Evolutionary conservation across 2,888 invertebrate genomes (phyloP).

Genomic region (Phaonia tiefii): DNA sequence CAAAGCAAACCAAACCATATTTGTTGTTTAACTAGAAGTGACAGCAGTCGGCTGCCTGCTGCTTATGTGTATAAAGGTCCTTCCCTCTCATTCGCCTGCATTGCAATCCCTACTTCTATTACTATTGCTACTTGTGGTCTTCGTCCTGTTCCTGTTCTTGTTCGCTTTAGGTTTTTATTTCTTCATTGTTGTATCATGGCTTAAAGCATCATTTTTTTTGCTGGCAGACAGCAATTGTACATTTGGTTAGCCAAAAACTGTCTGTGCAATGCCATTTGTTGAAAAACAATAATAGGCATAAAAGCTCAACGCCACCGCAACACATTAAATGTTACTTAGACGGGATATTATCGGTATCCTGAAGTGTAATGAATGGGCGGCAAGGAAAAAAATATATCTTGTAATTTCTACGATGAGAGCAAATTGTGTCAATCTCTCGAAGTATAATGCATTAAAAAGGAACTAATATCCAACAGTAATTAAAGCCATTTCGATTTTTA

Average conservation of each 20-base stretch:
- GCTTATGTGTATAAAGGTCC: constrained; percentile 54
- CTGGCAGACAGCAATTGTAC: constrained; percentile 66
- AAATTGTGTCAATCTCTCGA: too few relatives aligned
- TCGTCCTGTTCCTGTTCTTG: constrained; percentile 32
- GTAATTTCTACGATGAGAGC: too few relatives aligned
- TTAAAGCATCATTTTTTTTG: constrained; percentile 52
- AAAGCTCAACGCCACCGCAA: constrained; percentile 19
- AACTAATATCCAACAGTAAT: too few relatives aligned
- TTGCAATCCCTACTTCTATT: neutral
- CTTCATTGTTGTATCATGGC: constrained; percentile 58
- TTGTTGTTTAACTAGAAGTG: constrained; percentile 62
- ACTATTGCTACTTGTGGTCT: constrained; percentile 3
- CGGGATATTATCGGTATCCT: constrained; percentile 49
- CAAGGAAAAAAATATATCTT: too few relatives aligned
- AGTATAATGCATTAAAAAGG: too few relatives aligned
- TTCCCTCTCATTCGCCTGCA: constrained; percentile 26
- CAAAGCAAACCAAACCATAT: constrained; percentile 35
- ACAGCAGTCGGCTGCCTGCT: constrained; percentile 65
- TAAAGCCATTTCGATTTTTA: too few relatives aligned
- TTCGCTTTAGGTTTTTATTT: too few relatives aligned
- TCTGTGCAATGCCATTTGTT: constrained; percentile 61
- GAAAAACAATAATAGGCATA: constrained; percentile 18
- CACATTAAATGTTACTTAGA: constrained; percentile 60
- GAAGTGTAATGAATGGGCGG: too few relatives aligned
- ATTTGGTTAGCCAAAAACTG: constrained; percentile 67